Conservation (phyloP, 2,888 invertebrate genomes). For the Cryptocephalus moraei region DNA sequence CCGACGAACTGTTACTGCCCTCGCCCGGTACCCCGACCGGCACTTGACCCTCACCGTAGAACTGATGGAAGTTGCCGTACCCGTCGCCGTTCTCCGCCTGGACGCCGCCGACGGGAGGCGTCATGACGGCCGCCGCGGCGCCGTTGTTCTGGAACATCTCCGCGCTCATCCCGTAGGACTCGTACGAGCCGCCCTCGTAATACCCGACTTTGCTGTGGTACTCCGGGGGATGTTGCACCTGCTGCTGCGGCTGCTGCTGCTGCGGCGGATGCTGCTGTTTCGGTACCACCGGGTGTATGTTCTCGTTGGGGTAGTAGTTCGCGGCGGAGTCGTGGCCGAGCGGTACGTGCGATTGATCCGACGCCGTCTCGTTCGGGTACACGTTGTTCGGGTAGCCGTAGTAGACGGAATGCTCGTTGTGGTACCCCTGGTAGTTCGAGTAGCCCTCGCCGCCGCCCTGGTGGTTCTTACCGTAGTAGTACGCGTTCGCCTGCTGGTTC, state of each 20-base stretch:
- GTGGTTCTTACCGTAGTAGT: slow-evolving; percentile 44
- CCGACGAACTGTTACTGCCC: slow-evolving; percentile 85
- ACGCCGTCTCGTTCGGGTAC: slow-evolving; percentile 30
- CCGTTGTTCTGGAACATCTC: slow-evolving; percentile 37
- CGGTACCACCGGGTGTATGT: slow-evolving; percentile 12
- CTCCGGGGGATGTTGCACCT: slow-evolving; percentile 25
- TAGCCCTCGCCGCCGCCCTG: slow-evolving; percentile 32
- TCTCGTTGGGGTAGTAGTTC: slow-evolving; percentile 32
- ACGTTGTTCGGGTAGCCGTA: slow-evolving; percentile 32
- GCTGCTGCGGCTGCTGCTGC: slow-evolving; percentile 7
- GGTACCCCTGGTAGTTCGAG: slow-evolving; percentile 31
- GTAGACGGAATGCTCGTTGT: slow-evolving; percentile 28
- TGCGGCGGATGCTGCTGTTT: slow-evolving; percentile 7
- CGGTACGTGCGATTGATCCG: slow-evolving; percentile 25
- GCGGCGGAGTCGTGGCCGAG: slow-evolving; percentile 24
- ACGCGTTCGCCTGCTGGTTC: slow-evolving; percentile 41
- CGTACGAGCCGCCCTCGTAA: slow-evolving; percentile 46
- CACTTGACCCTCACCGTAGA: slow-evolving; percentile 44
- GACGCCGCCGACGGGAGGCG: slow-evolving; percentile 48
- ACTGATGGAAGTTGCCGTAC: slow-evolving; percentile 62
- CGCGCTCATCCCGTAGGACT: slow-evolving; percentile 38
- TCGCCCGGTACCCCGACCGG: slow-evolving; percentile 48
- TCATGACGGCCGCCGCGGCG: slow-evolving; percentile 44
- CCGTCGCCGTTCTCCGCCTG: slow-evolving; percentile 53
- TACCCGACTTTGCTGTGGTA: slow-evolving; percentile 38